These are phyloP conservation scores for Cherax destructor DNA, from an alignment of 1,140 invertebrate genomes.

Conservation along the genomic window DNA sequence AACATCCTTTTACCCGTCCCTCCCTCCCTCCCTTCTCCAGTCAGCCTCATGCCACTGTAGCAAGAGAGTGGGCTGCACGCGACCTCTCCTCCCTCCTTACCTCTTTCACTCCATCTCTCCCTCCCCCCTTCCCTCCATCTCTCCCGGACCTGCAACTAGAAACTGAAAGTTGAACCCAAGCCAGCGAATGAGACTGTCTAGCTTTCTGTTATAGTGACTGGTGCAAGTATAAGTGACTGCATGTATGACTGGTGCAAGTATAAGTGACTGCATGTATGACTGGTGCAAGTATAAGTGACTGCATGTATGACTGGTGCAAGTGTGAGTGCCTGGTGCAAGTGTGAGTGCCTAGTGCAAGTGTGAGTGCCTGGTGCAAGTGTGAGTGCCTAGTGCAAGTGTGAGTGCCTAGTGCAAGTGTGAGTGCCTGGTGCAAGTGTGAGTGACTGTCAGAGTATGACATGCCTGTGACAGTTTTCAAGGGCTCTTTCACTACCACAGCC, in stretches of 20 bases:
- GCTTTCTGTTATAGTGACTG: not conserved
- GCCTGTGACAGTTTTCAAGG: too few species aligned
- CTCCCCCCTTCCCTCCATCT: not conserved
- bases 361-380: not conserved
- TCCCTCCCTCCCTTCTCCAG: not conserved
- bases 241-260: not conserved
- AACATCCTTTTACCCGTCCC: too few species aligned
- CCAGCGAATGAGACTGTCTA: not conserved
- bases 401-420: not conserved
- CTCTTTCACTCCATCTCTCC: not conserved
- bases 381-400: not conserved
- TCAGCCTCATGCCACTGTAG: too few species aligned
- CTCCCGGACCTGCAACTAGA: slow-evolving; percentile 4
- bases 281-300: not conserved
- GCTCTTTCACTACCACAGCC: too few species aligned
- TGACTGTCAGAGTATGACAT: too few species aligned
- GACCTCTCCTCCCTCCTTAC: not conserved
- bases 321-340: not conserved
- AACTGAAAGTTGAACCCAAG: slow-evolving; percentile 5
- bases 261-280: not conserved
- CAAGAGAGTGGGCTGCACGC: too few species aligned
- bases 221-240: not conserved
- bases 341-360: not conserved
- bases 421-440: not conserved
- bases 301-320: not conserved